These are phyloP conservation scores for Melolontha melolontha DNA, from an alignment of 2,888 invertebrate species.

Conservation along the genomic window DNA sequence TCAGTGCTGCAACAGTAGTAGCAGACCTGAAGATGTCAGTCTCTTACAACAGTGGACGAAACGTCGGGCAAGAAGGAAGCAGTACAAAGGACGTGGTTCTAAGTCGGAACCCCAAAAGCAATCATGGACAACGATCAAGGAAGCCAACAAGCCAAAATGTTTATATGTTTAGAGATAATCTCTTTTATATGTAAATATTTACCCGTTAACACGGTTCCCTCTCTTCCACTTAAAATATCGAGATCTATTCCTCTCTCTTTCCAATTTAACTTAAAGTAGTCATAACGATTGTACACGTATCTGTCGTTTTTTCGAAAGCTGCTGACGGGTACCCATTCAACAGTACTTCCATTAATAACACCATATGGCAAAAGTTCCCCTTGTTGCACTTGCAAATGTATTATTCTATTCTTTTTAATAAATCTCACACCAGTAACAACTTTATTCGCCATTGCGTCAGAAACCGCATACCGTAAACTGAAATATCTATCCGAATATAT, in stretches of 20 bases:
- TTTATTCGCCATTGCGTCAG: conserved; percentile 70
- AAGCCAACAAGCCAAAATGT: no score
- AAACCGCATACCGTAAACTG: conserved; percentile 73
- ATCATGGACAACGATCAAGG: no score
- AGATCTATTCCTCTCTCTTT: conserved; percentile 67
- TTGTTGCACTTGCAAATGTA: conserved; percentile 68
- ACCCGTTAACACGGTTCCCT: conserved; percentile 67
- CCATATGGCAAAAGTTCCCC: conserved; percentile 62
- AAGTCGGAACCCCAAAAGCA: no score
- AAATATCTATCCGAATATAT: conserved; percentile 79
- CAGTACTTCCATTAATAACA: conserved; percentile 58
- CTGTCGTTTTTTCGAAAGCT: conserved; percentile 57
- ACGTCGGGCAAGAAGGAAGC: no score
- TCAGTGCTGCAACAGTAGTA: no score
- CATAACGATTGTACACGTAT: conserved; percentile 59
- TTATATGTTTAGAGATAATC: not conserved
- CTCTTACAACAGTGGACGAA: no score
- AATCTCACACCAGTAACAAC: conserved; percentile 68
- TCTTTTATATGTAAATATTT: conserved; percentile 37
- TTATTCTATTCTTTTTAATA: conserved; percentile 65
- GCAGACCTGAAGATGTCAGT: no score
- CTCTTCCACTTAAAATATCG: conserved; percentile 65
- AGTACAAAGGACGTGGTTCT: no score
- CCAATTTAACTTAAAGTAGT: conserved; percentile 67
- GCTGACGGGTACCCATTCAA: conserved; percentile 65